A percentile compares a stretch with the other conserved stretches of the same genome.
Evolutionary conservation across 2,797 vertebrate species (phyloP).

Genomic region (Pachyuromys duprasi): DNA sequence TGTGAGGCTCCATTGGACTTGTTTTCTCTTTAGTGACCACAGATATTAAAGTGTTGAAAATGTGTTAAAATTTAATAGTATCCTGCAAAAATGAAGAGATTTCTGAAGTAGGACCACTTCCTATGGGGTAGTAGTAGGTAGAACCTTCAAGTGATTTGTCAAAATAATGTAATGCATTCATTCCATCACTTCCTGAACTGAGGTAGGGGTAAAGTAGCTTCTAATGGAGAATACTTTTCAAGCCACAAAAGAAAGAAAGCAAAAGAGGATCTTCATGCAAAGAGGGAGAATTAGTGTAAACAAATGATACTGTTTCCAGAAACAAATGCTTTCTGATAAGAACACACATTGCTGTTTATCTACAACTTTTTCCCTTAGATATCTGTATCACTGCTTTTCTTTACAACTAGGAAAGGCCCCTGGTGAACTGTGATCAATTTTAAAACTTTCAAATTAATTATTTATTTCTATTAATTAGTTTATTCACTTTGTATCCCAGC

Average conservation of each 20-base stretch:
- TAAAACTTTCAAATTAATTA: no score
- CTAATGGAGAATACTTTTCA: constrained; percentile 87
- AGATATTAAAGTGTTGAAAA: constrained; percentile 90
- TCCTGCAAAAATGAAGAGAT: constrained; percentile 88
- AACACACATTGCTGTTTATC: constrained; percentile 88
- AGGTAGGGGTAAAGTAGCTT: constrained; percentile 89
- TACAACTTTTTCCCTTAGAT: constrained; percentile 86
- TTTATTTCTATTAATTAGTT: no score
- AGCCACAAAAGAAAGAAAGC: constrained; percentile 86
- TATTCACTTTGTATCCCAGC: no score
- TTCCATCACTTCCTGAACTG: constrained; percentile 89
- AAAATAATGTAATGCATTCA: constrained; percentile 90
- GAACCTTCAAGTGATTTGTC: constrained; percentile 91
- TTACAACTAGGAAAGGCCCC: constrained; percentile 89
- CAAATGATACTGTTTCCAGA: constrained; percentile 86
- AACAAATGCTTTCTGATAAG: constrained; percentile 89
- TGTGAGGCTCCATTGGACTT: constrained; percentile 88
- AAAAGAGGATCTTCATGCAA: constrained; percentile 89
- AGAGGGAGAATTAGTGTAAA: constrained; percentile 84
- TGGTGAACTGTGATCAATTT: constrained; percentile 90
- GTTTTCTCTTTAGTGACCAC: constrained; percentile 91
- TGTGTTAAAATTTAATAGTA: constrained; percentile 89
- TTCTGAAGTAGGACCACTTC: constrained; percentile 92
- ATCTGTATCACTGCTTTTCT: constrained; percentile 90
- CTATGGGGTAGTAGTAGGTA: constrained; percentile 91